Evolutionary conservation across 1,140 invertebrate genomes (phyloP).

Genomic region (Aradophagus sp.): DNA sequence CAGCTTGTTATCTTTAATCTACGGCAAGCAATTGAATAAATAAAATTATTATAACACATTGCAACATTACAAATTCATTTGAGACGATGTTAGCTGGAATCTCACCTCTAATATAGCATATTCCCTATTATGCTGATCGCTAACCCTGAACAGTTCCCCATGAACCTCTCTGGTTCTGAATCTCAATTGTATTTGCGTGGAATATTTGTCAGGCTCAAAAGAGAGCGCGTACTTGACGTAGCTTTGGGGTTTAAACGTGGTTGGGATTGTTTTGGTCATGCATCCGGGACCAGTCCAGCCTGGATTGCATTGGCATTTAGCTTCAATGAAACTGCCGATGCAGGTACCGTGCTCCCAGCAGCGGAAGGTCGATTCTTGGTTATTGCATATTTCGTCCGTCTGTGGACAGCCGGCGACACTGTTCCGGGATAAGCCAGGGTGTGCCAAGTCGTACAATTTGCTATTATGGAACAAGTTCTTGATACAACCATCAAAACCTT

Average conservation of each 20-base stretch:
- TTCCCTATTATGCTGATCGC: conserved; percentile 95
- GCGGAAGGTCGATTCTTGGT: conserved; percentile 85
- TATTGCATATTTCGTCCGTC: conserved; percentile 90
- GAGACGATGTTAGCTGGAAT: background rate
- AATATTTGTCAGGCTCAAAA: conserved; percentile 94
- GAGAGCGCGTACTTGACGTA: conserved; percentile 97
- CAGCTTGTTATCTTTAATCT: conserved; percentile 91
- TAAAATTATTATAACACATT: no score
- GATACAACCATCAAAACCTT: conserved; percentile 96
- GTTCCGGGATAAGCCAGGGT: conserved; percentile 88
- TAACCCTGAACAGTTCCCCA: conserved; percentile 93
- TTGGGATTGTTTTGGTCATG: conserved; percentile 87
- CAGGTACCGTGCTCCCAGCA: conserved; percentile 95
- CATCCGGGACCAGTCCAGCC: conserved; percentile 93
- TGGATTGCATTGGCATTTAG: conserved; percentile 92
- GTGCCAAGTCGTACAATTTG: conserved; percentile 93
- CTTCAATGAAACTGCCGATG: conserved; percentile 90
- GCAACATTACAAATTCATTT: no score
- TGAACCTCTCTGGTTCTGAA: conserved; percentile 94
- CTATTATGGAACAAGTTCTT: conserved; percentile 96
- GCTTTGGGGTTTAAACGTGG: conserved; percentile 92
- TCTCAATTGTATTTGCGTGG: conserved; percentile 91
- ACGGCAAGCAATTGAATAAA: conserved; percentile 14
- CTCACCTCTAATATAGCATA: conserved; percentile 93
- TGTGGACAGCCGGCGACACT: conserved; percentile 91